Percentiles rank a stretch among this genome's conserved stretches.
Evolutionary conservation across 2,113 vertebrate genomes (phyloP).

Genomic region (Bothrops jararaca): DNA sequence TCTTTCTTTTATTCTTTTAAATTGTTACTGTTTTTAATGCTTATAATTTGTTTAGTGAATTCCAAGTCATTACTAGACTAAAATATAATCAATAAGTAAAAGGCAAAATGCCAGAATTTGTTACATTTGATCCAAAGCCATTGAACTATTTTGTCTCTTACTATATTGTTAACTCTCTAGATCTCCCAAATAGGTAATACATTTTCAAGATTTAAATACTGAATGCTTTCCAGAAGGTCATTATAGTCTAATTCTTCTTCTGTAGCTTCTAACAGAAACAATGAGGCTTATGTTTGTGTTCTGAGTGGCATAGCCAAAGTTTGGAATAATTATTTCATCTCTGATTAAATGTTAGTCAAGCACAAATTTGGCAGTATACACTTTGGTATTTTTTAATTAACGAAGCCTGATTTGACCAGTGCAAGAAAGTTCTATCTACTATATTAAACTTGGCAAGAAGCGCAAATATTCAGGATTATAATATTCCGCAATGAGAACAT

Average conservation of each 20-base stretch:
- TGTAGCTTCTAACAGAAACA: constrained; percentile 27
- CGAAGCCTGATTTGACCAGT: constrained; percentile 50
- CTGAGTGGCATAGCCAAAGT: constrained; percentile 49
- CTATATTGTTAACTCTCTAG: background rate
- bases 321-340: constrained; percentile 54
- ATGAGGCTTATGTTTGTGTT: background rate
- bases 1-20: background rate
- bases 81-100: background rate
- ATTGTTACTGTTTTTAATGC: background rate
- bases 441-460: constrained; percentile 44
- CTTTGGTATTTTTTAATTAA: constrained; percentile 31
- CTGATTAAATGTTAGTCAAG: constrained; percentile 52
- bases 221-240: constrained; percentile 50
- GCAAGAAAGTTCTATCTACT: constrained; percentile 54
- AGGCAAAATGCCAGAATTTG: background rate
- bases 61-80: background rate
- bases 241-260: constrained; percentile 41
- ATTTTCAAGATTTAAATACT: constrained; percentile 42
- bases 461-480: constrained; percentile 65
- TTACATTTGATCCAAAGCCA: constrained; percentile 13
- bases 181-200: constrained; percentile 34
- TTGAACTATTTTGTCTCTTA: constrained; percentile 27
- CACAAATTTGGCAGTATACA: constrained; percentile 47
- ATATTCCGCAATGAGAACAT: constrained; percentile 38
- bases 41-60: background rate